Evolutionary conservation across 2,888 invertebrate species (phyloP).

Genomic region (Melieria crassipennis): DNA sequence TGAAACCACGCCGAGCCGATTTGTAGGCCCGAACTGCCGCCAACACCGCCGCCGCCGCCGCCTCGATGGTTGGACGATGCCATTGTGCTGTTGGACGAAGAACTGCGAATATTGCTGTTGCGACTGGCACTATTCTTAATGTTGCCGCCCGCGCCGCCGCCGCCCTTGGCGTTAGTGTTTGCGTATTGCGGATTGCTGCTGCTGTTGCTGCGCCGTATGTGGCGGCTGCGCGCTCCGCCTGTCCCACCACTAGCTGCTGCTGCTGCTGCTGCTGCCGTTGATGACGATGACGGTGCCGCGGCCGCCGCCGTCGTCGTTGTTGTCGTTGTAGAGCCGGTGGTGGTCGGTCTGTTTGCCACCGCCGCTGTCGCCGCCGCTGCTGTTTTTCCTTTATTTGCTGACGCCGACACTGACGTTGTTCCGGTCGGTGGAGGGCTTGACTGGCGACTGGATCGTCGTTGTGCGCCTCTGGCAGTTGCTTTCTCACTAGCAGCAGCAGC

Average conservation of each 20-base stretch:
- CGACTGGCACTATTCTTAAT: slow-evolving; percentile 64
- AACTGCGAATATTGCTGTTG: slow-evolving; percentile 65
- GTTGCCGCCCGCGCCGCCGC: slow-evolving; percentile 48
- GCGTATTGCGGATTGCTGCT: slow-evolving; percentile 49
- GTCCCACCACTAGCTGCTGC: slow-evolving; percentile 37
- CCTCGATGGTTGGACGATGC: slow-evolving; percentile 66
- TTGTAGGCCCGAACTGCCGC: slow-evolving; percentile 79
- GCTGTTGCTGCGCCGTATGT: slow-evolving; percentile 32
- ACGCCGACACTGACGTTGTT: slow-evolving; percentile 22
- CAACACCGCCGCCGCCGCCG: slow-evolving; percentile 53
- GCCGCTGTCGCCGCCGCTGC: slow-evolving; percentile 51
- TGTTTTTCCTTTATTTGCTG: slow-evolving; percentile 42
- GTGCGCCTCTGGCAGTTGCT: slow-evolving; percentile 40
- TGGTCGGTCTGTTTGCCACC: slow-evolving; percentile 41
- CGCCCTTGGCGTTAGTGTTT: slow-evolving; percentile 58
- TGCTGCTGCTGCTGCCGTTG: slow-evolving; percentile 47
- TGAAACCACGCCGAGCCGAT: slow-evolving; percentile 98
- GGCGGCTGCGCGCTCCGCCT: slow-evolving; percentile 41
- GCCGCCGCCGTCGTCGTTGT: slow-evolving; percentile 50
- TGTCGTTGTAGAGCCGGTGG: slow-evolving; percentile 39
- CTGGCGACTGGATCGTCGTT: slow-evolving; percentile 42
- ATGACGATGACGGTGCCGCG: slow-evolving; percentile 45
- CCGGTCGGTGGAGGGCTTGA: slow-evolving; percentile 31
- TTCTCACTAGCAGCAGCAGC: slow-evolving; percentile 45
- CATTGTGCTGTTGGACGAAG: slow-evolving; percentile 67